Base-by-base conservation (phyloP, 2,888 invertebrate genomes). In the Punctoribates punctum region DNA sequence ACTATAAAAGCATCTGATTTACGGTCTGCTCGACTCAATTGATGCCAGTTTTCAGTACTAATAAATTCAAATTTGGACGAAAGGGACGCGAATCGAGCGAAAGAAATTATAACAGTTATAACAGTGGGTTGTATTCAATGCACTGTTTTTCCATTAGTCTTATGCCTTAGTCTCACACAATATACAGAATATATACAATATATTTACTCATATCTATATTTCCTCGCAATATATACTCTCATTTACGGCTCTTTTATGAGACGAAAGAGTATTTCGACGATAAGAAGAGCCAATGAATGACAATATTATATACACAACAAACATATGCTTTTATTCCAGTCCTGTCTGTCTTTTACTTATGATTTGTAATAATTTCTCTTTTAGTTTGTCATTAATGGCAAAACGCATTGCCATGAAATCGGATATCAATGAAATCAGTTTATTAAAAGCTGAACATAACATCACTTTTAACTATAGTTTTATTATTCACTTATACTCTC, bases 301-400 rank as follows among this genome's bases (percentile, higher is more conserved):
- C 25, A 57, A 57, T 57, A 57, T 57, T 57, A 57, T 25, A 25
- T 20, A 57, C 23, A 20, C 25, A 38, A 38, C 27, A 65, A 65
- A 65, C 65, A 65, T 65, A 65, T 65, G 65, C 38, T 57, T 20
- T 54, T n/a, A 20, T 23, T 57, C 23, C 25, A 13, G 29, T 62
- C 4, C 62, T 62, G 34, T 62, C 62, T 62, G 29, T 13, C 65
- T 65, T 65, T 42, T 70, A 42, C 38, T 46, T 70, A 42, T 29
- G 23, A 70, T 27, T 70, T 38, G 42, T 46, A 13, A 70, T 70
- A 70, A 70, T 70, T 70, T 70, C 46, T 70, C 20, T 46, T 65
- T 70, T 1, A 46, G 70, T 70, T 70, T 70, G 38, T 70, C 38
- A 25, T 70, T 70, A 70, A 70, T 70, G 70, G 70, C 70, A 70